Evolutionary conservation across 2,888 invertebrate species (phyloP), one percentile per base, ranked within the genome.

Genomic region (Choristoneura rosaceana): DNA sequence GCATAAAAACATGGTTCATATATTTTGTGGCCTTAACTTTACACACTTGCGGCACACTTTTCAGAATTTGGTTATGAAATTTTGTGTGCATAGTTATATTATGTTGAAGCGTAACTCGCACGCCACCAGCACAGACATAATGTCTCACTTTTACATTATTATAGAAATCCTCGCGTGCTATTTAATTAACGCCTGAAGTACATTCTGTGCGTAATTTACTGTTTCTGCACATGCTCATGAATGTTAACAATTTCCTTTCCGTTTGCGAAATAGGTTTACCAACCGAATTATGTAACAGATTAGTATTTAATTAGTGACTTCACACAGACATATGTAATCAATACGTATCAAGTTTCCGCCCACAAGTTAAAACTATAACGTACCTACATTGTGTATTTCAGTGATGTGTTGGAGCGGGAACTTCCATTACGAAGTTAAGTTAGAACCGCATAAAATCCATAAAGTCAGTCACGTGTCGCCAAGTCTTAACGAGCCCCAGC

Each of bases 221-320:
- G 83, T 85, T 84, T 80, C 76, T 79, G 76, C 76, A 80, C 81
- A 78, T 80, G 80, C 80, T 81, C 79, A 77, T 80, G 76, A 75
- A 76, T 74, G 80, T 78, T 78, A 75, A 79, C 76, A 80, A 81
- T 86, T 88, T 85, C 84, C 84, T 84, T 84, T 86, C 77, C 75
- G 79, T 82, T 75, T 83, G 80, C 82, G 77, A 84, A 84, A 84
- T 79, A 59, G 52, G 62, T 62, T 81, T 82, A 82, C 84, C 80
- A 75, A 70, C 70, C 76, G 74, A 74, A 68, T 83, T 78, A 79
- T 79, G 52, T 73, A 73, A 73, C 17, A 52, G 33, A 69, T 64
- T 73, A 73, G 59, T 63, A 61, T 68, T 68, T 67, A 67, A 59
- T 63, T 64, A 63, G 58, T 62, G 61, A 43, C 55, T 59, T 63